Conservation (phyloP, 2,888 invertebrate species). For the Tridacna gigas region DNA sequence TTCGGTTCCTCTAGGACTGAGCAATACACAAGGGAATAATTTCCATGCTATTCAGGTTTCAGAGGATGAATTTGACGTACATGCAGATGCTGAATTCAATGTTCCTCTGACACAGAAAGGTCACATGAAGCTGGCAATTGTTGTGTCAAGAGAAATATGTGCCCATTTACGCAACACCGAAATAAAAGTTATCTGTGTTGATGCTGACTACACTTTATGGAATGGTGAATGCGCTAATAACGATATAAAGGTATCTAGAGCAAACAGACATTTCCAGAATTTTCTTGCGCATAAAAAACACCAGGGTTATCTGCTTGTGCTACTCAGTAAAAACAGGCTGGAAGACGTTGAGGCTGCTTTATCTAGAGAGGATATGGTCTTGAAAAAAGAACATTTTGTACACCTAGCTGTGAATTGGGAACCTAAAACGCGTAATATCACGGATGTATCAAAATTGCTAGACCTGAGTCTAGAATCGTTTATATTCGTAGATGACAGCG, state of each 20-base stretch:
- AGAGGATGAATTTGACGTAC: not conserved
- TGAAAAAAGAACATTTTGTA: not conserved
- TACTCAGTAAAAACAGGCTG: not conserved
- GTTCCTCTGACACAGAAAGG: not conserved
- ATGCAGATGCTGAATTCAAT: not conserved
- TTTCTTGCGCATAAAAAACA: not conserved
- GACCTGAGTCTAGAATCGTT: not conserved
- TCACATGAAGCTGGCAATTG: not conserved
- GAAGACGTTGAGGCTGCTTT: not conserved
- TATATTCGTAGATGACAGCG: not conserved
- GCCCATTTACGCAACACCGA: not conserved
- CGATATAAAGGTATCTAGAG: not conserved
- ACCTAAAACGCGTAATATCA: not conserved
- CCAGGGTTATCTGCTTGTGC: not conserved
- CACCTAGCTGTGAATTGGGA: not conserved
- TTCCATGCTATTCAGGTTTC: not conserved
- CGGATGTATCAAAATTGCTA: not conserved
- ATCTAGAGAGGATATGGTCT: not conserved
- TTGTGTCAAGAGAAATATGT: not conserved
- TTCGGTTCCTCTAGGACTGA: not conserved
- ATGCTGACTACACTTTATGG: not conserved
- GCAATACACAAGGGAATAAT: not conserved
- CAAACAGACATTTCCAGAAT: not conserved
- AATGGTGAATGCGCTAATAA: conserved; percentile 2
- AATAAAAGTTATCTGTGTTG: conserved; percentile 1